These are phyloP conservation scores for Thermophis baileyi DNA, from an alignment of 2,113 vertebrate genomes.

Conservation along the genomic window DNA sequence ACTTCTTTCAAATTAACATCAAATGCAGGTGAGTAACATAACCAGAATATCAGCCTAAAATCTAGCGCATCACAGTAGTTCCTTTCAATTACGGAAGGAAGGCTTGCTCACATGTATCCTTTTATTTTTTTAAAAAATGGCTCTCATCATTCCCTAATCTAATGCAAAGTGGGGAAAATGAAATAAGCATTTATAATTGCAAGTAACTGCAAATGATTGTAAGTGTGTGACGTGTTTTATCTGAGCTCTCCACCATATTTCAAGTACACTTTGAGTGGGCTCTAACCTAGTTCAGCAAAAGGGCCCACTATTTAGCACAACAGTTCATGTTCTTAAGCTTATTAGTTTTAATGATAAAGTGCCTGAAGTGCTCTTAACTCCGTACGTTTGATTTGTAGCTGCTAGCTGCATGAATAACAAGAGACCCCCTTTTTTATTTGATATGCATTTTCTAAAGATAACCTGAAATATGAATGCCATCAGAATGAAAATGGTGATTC, in stretches of 20 bases:
- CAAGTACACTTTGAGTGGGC: not conserved
- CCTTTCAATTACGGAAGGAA: not conserved
- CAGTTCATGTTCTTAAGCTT: not conserved
- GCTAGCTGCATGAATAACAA: not conserved
- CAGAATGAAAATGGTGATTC: not conserved
- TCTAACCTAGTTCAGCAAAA: slow-evolving; percentile 1
- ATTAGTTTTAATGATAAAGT: not conserved
- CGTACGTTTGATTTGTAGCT: not conserved
- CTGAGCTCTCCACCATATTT: not conserved
- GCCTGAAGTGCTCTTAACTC: not conserved
- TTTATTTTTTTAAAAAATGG: not conserved
- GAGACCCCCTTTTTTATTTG: not conserved
- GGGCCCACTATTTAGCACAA: too few species aligned
- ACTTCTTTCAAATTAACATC: not conserved
- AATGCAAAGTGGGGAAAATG: not conserved
- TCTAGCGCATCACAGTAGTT: too few species aligned
- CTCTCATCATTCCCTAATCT: not conserved
- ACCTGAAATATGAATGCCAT: not conserved
- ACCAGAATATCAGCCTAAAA: not conserved
- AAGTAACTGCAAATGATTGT: not conserved
- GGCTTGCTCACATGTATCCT: not conserved
- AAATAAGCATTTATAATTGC: slow-evolving; percentile 1
- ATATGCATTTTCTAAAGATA: not conserved
- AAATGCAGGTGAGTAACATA: not conserved
- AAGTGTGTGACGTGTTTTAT: not conserved